Evolutionary conservation across 2,797 vertebrate genomes (phyloP).

Genomic region (Sternarchorhynchus goeldii): DNA sequence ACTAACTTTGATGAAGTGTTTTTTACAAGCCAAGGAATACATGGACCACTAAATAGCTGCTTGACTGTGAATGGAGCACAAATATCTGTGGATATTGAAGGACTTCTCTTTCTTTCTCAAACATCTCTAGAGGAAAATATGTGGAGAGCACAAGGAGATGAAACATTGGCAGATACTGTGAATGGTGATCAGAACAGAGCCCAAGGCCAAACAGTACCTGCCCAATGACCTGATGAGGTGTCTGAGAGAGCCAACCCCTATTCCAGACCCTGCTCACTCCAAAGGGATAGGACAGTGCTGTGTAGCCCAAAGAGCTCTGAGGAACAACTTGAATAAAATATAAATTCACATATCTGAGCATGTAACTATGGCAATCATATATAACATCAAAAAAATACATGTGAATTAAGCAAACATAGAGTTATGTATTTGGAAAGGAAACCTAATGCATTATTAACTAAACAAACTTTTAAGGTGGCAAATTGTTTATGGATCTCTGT

Average conservation of each 20-base stretch:
- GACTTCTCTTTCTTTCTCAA: slow-evolving; percentile 36
- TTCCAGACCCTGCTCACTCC: slow-evolving; percentile 72
- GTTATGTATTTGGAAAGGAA: not conserved
- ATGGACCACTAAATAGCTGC: slow-evolving; percentile 55
- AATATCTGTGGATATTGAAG: slow-evolving; percentile 42
- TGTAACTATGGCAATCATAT: no score
- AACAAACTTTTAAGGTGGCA: not conserved
- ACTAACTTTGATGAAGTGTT: slow-evolving; percentile 41
- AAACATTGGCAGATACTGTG: slow-evolving; percentile 11
- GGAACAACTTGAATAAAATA: not conserved
- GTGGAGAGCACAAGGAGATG: not conserved
- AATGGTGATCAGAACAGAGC: slow-evolving; percentile 30
- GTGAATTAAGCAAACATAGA: not conserved
- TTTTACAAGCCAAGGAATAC: slow-evolving; percentile 12
- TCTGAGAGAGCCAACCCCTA: slow-evolving; percentile 55
- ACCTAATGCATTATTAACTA: not conserved
- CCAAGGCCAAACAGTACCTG: slow-evolving; percentile 65
- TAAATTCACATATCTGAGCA: not conserved
- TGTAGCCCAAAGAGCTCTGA: slow-evolving; percentile 8
- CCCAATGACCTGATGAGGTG: slow-evolving; percentile 67
- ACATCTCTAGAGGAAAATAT: slow-evolving; percentile 19
- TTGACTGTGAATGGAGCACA: slow-evolving; percentile 51
- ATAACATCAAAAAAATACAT: not conserved
- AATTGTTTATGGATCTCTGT: not conserved
- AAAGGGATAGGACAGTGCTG: slow-evolving; percentile 50